phyloP scores from a whole-genome alignment of 2,113 vertebrate genomes.

The Cephalopterus ornatus region DNA sequence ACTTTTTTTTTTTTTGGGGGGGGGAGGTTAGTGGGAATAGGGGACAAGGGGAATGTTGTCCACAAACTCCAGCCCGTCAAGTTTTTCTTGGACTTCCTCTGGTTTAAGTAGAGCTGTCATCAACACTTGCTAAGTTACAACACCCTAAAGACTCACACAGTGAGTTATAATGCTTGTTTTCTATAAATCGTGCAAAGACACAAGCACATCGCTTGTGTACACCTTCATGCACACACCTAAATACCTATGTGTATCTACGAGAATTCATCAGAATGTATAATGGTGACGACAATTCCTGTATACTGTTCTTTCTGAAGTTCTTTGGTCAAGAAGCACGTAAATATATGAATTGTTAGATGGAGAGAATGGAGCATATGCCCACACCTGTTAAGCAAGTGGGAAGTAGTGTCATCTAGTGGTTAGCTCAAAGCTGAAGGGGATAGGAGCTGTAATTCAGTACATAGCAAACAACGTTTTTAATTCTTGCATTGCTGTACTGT shows the following conservation, averaged over 20 bases:
- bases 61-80: not conserved
- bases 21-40: not conserved
- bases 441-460: not conserved
- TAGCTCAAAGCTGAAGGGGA: not conserved
- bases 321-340: not conserved
- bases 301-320: not conserved
- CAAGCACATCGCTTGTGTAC: not conserved
- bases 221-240: not conserved
- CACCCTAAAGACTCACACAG: not conserved
- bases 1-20: not conserved
- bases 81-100: not conserved
- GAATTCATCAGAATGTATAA: not conserved
- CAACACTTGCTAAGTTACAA: not conserved
- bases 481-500: not conserved
- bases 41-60: not conserved
- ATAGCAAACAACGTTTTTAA: not conserved
- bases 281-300: not conserved
- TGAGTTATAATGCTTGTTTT: not conserved
- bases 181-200: not conserved
- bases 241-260: not conserved
- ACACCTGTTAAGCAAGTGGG: slow-evolving; percentile 33
- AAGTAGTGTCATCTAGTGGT: slow-evolving; percentile 66
- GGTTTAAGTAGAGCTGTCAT: slow-evolving; percentile 5
- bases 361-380: not conserved
- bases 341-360: not conserved